Evolutionary conservation across 2,888 invertebrate genomes (phyloP).

Genomic region (Netelia virgata): DNA sequence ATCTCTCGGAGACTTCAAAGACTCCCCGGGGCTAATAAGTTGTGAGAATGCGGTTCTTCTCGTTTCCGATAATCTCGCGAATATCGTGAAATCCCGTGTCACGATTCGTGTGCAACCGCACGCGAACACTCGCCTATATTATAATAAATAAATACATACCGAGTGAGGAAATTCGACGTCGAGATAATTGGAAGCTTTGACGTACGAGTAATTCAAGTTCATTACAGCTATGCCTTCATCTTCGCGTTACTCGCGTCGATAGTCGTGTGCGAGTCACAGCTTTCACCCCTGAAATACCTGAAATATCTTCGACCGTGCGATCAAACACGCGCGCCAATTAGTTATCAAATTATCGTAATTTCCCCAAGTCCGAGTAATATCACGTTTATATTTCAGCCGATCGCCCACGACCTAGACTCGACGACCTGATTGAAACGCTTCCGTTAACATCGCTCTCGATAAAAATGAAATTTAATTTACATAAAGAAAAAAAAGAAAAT

Average conservation of each 20-base stretch:
- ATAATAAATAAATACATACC: conserved; percentile 1
- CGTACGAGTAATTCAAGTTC: conserved; percentile 53
- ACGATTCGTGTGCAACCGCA: conserved; percentile 7
- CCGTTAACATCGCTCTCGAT: conserved; percentile 45
- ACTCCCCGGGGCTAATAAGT: conserved; percentile 12
- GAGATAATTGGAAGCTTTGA: conserved; percentile 52
- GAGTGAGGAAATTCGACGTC: too few species aligned
- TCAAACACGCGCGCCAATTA: conserved; percentile 38
- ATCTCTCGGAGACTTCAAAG: conserved; percentile 33
- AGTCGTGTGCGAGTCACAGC: neutral
- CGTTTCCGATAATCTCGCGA: conserved; percentile 44
- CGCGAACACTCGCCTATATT: neutral
- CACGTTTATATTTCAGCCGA: conserved; percentile 21
- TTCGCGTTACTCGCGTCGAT: neutral
- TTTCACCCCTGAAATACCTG: conserved; percentile 58
- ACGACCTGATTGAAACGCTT: conserved; percentile 60
- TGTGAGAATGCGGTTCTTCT: conserved; percentile 52
- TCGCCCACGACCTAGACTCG: conserved; percentile 51
- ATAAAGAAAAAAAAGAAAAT: neutral
- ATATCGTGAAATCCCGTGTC: conserved; percentile 25
- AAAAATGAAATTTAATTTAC: conserved; percentile 51
- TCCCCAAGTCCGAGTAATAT: neutral
- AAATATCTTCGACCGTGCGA: conserved; percentile 7
- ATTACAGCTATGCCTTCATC: conserved; percentile 25
- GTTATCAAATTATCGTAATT: conserved; percentile 53